Base-by-base conservation (phyloP, 2,797 vertebrate genomes). In the Pseudopleuronectes americanus region DNA sequence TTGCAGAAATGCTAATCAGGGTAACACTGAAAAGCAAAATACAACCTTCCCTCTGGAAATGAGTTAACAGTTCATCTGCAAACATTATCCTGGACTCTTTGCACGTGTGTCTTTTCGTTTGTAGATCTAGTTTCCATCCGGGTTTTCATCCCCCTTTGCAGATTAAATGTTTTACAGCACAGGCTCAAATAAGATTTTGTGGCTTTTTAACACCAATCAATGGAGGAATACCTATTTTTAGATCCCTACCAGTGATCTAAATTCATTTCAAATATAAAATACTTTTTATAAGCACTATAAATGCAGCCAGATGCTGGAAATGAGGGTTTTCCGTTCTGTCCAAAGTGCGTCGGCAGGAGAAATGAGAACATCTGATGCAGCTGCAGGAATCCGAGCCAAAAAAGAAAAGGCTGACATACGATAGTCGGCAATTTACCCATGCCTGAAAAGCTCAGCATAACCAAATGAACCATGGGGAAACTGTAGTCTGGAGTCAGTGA, bases 1-100 rank as follows among this genome's bases (percentile, higher is more conserved):
- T 19, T 19, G 6, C 41, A 52, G 13, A 63, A 63, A 87, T 80
- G 71, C 72, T 78, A 75, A 84, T 71, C 49, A 17, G 24, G 26
- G 36, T 47, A 64, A 33, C 59, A 61, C 26, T 47, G 63, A 16
- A 45, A 45, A 19, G 3, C 36, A 54, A 53, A 22, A 58, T 31
- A 23, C 12, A 68, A 64, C 36, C 62, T 70, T 41, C 61, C 57
- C 2, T 48, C 36, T 10, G 60, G 55, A 47, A 47, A 67, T 31
- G 48, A 54, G 19, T n/a, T 23, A 64, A n/a, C 12, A 57, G 17
- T 52, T 64, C 4, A 43, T 49, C 10, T 48, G 51, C 49, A 70
- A 65, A 59, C 54, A 0, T 0, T 45, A 7, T 19, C 43, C 17
- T 45, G 17, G 4, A 36, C 1, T 53, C 1, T 53, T 66, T 62